Conservation (phyloP, 1,140 invertebrate species). For the Procambarus clarkii region DNA sequence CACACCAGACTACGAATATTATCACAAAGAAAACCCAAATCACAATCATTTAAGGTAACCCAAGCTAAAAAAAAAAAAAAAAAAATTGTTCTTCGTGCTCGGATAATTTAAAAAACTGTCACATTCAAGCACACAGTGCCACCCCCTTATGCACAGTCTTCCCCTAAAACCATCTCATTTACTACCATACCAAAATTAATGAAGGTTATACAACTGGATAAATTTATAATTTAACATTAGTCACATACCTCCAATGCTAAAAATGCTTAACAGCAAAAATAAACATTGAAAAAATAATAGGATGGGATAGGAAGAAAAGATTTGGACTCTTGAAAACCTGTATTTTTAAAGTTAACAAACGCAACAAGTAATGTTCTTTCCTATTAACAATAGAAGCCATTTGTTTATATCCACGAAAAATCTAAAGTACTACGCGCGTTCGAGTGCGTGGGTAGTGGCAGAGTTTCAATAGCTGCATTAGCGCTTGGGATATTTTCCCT, state of each 20-base stretch:
- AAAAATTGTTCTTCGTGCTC: background rate
- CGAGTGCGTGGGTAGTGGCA: conserved; percentile 68
- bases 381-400: conserved; percentile 73
- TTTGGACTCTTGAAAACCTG: conserved; percentile 72
- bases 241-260: background rate
- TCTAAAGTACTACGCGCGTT: conserved; percentile 72
- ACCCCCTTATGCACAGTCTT: background rate
- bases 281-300: background rate
- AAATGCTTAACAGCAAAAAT: background rate
- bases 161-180: background rate
- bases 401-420: conserved; percentile 73
- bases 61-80: too few relatives aligned
- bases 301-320: conserved; percentile 57
- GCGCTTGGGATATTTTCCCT: conserved; percentile 46
- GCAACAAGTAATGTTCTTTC: conserved; percentile 73
- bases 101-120: background rate
- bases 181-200: background rate
- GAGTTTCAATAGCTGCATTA: conserved; percentile 62
- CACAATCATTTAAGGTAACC: too few relatives aligned
- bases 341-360: conserved; percentile 73
- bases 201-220: background rate
- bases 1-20: too few relatives aligned
- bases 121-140: background rate
- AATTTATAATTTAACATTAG: background rate
- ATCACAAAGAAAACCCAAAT: too few relatives aligned